Base-by-base conservation (phyloP, 2,113 vertebrate species). In the Cisticola juncidis region DNA sequence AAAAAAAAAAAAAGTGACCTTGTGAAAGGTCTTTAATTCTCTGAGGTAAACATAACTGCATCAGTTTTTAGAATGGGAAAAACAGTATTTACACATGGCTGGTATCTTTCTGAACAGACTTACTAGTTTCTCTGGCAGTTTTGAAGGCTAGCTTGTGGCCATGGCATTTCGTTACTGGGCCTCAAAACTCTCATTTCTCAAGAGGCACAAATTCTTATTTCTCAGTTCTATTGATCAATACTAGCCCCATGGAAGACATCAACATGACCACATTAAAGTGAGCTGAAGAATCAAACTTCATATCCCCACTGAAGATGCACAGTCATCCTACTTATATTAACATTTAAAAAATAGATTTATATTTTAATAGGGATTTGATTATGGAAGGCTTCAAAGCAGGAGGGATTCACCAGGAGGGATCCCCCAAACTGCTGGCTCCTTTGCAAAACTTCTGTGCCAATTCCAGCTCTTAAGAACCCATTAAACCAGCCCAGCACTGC, bases 81-180 rank as follows among this genome's bases (percentile, higher is more conserved):
- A 87, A 2, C 5, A 80, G 0, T 18, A 80, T 25, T 83, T 72
- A 22, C 42, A 36, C 31, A 22, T 5, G 7, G 51, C 51, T 83
- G 25, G 42, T 54, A 45, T 24, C 11, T 70, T 86, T 61, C 53
- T 51, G 58, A 83, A 65, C 25, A 11, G n/a, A 51, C 19, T 65
- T n/a, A 51, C 73, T 51, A 25, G 20, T 82, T 86, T 80, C 24
- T 77, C 62, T 86, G 86, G 56, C 76, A 94, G 82, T 83, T 92
- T 60, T 96, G 79, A 76, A 86, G 74, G 86, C 68, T 62, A 81
- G 54, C 82, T 94, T 86, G 71, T 80, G 79, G 88, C 33, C 71
- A 54, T n/a, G 71, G 25, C 23, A 80, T 85, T 80, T 80, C 7
- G 33, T 21, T 92, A 45, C 76, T 87, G 9, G 69, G n/a, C 50